Conservation (phyloP, 2,888 invertebrate genomes). For the Yponomeuta plumbellus region DNA sequence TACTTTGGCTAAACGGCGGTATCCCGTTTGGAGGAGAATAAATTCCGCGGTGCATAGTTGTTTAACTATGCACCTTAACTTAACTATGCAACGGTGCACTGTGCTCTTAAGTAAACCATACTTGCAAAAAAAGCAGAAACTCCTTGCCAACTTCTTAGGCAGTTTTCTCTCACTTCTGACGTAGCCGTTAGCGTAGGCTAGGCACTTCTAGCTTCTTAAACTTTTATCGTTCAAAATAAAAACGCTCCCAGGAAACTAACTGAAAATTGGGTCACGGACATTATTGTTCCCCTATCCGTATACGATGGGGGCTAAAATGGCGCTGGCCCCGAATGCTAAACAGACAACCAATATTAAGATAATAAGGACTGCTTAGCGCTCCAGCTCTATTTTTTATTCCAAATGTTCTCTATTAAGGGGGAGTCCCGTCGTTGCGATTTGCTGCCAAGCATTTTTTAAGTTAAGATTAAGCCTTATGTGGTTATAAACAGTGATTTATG, state of each 20-base stretch:
- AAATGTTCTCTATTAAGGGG: slow-evolving; percentile 1
- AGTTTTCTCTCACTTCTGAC: no score
- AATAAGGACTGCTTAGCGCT: slow-evolving; percentile 24
- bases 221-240: neutral
- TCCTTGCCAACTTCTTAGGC: no score
- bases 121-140: no score
- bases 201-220: neutral
- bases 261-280: slow-evolving; percentile 9
- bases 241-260: neutral
- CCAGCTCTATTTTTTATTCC: slow-evolving; percentile 40
- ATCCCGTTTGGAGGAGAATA: no score
- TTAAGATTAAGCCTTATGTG: no score
- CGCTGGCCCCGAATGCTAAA: slow-evolving; percentile 36
- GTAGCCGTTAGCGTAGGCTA: neutral
- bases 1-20: no score
- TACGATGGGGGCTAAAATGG: slow-evolving; percentile 6
- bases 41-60: no score
- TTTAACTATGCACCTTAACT: no score
- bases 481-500: no score
- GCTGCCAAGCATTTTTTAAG: neutral
- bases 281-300: neutral
- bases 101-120: no score
- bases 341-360: slow-evolving; percentile 40
- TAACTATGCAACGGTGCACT: no score
- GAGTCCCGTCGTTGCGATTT: slow-evolving; percentile 13